Evolutionary conservation across 2,113 vertebrate species (phyloP).

Genomic region (Leiothrix lutea): DNA sequence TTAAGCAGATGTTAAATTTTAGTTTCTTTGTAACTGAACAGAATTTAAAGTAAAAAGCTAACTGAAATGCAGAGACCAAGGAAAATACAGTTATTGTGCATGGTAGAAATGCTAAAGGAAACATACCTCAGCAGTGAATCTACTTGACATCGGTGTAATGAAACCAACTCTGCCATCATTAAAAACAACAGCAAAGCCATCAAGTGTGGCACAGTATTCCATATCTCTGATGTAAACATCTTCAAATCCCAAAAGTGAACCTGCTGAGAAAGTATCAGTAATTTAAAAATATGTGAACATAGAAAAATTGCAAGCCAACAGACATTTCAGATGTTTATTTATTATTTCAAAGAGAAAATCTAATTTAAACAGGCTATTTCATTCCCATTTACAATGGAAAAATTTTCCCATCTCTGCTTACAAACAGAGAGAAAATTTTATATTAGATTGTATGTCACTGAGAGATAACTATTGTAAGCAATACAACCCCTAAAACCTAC

Average conservation of each 20-base stretch:
- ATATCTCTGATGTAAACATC: constrained; percentile 86
- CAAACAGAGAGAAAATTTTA: not conserved
- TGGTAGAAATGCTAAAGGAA: not conserved
- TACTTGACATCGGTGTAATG: constrained; percentile 90
- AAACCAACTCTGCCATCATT: constrained; percentile 95
- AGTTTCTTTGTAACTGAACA: not conserved
- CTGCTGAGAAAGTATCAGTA: constrained; percentile 68
- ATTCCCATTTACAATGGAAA: not conserved
- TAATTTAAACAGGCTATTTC: not conserved
- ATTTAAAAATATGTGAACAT: not conserved
- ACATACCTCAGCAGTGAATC: constrained; percentile 88
- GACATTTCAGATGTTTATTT: not conserved
- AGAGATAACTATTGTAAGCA: not conserved
- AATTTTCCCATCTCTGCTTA: not conserved
- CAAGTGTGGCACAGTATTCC: constrained; percentile 93
- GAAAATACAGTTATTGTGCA: not conserved
- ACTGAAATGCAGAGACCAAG: not conserved
- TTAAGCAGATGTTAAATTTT: not conserved
- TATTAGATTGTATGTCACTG: not conserved
- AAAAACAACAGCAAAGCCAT: constrained; percentile 94
- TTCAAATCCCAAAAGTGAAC: constrained; percentile 90
- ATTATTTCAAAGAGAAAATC: not conserved
- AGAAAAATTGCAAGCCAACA: not conserved
- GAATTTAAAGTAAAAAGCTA: not conserved
- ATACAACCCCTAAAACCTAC: constrained; percentile 58